phyloP scores from a whole-genome alignment of 2,113 vertebrate genomes.

The Holacanthus passer region DNA sequence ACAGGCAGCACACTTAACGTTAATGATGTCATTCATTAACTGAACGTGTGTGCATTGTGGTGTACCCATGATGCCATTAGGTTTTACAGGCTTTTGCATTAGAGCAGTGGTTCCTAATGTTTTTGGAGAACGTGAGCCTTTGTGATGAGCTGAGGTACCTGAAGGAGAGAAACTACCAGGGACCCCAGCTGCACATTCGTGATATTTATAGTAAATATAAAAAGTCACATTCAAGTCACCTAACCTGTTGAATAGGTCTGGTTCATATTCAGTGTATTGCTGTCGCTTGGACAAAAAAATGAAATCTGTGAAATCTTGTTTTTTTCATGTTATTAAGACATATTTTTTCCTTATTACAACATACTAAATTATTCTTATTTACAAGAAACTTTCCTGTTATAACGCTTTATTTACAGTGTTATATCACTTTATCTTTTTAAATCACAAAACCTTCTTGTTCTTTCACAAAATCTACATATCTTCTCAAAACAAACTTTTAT shows the following conservation, averaged over 20 bases:
- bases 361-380: neutral
- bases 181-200: neutral
- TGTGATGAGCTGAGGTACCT: neutral
- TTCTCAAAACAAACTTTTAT: too few relatives aligned
- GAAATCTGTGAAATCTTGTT: neutral
- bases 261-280: neutral
- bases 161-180: neutral
- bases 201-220: neutral
- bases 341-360: neutral
- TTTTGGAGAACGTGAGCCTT: neutral
- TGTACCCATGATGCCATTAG: conserved; percentile 17
- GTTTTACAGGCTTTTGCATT: conserved; percentile 10
- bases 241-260: neutral
- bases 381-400: neutral
- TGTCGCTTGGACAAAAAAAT: neutral
- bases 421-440: neutral
- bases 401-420: neutral
- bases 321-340: neutral
- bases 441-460: neutral
- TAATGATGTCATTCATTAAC: neutral
- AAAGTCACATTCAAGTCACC: conserved; percentile 3
- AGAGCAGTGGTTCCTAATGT: neutral
- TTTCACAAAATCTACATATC: neutral
- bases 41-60: neutral
- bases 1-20: conserved; percentile 13